A percentile compares a stretch with the other conserved stretches of the same genome.
phyloP scores from a whole-genome alignment of 2,888 invertebrate genomes.

The Cancer borealis region DNA sequence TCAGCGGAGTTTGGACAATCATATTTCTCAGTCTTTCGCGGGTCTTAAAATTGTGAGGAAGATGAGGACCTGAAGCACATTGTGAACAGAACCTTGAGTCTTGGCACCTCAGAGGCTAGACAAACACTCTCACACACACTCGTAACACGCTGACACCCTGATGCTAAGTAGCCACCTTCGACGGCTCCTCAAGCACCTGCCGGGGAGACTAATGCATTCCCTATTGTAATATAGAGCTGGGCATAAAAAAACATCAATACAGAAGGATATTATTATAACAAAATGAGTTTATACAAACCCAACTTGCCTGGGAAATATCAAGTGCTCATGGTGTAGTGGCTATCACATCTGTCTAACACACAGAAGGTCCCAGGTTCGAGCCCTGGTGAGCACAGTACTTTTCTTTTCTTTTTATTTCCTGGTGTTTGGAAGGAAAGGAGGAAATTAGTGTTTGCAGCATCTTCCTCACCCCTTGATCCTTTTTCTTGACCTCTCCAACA shows the following conservation, averaged over 20 bases:
- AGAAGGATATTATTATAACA: background rate
- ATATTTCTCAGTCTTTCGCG: background rate
- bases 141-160: no score
- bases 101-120: no score
- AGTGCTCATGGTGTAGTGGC: constrained; percentile 77
- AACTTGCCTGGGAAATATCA: background rate
- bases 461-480: background rate
- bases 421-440: background rate
- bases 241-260: background rate
- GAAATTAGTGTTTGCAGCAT: background rate
- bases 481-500: background rate
- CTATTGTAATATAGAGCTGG: background rate
- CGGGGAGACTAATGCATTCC: background rate
- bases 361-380: constrained; percentile 80
- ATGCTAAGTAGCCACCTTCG: no score
- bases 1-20: constrained; percentile 4
- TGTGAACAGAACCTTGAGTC: no score
- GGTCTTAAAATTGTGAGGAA: no score
- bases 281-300: background rate
- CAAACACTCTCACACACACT: no score
- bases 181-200: background rate
- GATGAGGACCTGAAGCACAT: no score
- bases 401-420: background rate
- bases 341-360: constrained; percentile 80
- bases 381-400: constrained; percentile 78